Evolutionary conservation across 2,797 vertebrate genomes (phyloP).

Genomic region (Channa striata): DNA sequence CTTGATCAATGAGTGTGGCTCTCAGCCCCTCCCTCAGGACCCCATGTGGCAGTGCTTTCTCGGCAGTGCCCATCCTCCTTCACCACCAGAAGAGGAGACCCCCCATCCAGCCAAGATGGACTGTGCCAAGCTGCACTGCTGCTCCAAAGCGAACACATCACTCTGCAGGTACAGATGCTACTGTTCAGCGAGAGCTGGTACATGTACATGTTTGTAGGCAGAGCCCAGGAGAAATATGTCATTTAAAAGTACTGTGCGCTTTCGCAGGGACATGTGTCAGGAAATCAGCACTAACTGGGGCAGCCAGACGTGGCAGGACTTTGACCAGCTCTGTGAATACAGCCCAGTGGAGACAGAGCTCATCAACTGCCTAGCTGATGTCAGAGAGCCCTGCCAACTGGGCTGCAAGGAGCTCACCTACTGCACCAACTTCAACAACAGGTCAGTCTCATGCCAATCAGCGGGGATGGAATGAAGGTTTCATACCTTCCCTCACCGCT

Average conservation of each 20-base stretch:
- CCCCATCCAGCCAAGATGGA: constrained; percentile 93
- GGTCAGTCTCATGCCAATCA: constrained; percentile 77
- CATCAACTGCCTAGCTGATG: constrained; percentile 96
- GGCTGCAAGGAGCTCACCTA: constrained; percentile 97
- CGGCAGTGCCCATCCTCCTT: constrained; percentile 90
- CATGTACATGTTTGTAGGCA: background rate
- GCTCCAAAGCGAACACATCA: constrained; percentile 96
- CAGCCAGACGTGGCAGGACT: constrained; percentile 97
- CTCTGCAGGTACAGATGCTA: constrained; percentile 89
- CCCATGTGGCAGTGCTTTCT: constrained; percentile 99
- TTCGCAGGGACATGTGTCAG: constrained; percentile 92
- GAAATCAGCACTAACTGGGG: constrained; percentile 98
- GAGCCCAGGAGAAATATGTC: background rate
- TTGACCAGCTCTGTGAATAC: constrained; percentile 96
- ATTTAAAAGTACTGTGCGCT: background rate
- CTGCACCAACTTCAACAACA: constrained; percentile 99
- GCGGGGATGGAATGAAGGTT: background rate
- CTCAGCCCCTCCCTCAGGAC: constrained; percentile 96
- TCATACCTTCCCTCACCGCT: background rate
- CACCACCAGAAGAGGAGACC: constrained; percentile 89
- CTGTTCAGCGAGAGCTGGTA: too few species aligned
- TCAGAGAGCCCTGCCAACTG: constrained; percentile 97
- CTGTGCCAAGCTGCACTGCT: constrained; percentile 97
- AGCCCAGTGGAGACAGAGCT: constrained; percentile 94
- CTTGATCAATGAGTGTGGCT: constrained; percentile 93